These are phyloP conservation scores for Pardalotus punctatus DNA, from an alignment of 2,113 vertebrate species.

Conservation along the genomic window DNA sequence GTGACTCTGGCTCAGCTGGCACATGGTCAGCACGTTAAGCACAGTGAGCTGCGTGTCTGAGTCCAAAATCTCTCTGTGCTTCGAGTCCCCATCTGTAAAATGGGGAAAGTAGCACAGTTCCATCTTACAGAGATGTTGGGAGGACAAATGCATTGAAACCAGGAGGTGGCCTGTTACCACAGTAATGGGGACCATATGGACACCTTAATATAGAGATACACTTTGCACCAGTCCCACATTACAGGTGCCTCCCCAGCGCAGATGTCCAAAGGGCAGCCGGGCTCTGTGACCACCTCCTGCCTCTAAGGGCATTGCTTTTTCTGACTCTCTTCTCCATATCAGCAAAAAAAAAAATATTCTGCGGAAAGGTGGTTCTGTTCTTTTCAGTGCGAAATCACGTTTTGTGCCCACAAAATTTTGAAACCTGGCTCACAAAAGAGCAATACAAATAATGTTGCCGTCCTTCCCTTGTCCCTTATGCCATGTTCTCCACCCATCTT, in stretches of 20 bases:
- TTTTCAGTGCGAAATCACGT: rapidly evolving
- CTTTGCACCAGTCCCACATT: constrained; percentile 54
- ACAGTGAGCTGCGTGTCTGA: background rate
- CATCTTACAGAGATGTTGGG: constrained; percentile 64
- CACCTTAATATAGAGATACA: constrained; percentile 65
- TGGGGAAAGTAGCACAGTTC: constrained; percentile 24
- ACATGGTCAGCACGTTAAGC: background rate
- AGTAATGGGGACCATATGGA: constrained; percentile 69
- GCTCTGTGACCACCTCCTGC: constrained; percentile 46
- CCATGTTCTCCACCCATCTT: constrained; percentile 63
- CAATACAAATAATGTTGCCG: background rate
- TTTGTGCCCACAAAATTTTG: background rate
- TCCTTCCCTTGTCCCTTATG: constrained; percentile 62
- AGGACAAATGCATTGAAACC: constrained; percentile 64
- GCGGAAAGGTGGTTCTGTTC: background rate
- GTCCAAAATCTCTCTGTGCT: constrained; percentile 46
- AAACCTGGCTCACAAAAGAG: constrained; percentile 43
- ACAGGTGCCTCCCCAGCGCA: constrained; percentile 56
- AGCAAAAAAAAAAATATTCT: background rate
- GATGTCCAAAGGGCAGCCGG: constrained; percentile 66
- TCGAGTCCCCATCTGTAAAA: constrained; percentile 48
- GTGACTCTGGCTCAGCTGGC: constrained; percentile 17
- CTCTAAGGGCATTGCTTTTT: constrained; percentile 35
- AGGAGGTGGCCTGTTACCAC: constrained; percentile 66
- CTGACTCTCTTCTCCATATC: background rate